Percentiles rank a stretch among this genome's conserved stretches.
phyloP scores from a whole-genome alignment of 2,888 invertebrate genomes.

The Plebejus melissa region DNA sequence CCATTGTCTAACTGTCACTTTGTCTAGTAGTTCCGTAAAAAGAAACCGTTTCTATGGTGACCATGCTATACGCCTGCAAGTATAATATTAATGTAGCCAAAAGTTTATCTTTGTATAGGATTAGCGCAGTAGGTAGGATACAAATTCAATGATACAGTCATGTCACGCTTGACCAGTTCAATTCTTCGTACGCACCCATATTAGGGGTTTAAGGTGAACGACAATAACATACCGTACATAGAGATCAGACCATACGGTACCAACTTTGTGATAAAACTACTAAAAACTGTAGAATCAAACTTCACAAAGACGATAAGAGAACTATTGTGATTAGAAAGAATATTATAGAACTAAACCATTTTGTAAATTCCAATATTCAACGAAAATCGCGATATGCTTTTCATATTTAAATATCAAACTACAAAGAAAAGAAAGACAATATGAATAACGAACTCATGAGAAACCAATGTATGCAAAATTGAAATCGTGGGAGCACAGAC shows the following conservation, averaged over 20 bases:
- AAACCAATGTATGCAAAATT: background rate
- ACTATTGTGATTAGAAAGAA: background rate
- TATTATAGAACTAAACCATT: too few species aligned
- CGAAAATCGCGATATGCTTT: background rate
- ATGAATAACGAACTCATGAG: background rate
- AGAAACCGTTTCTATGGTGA: too few species aligned
- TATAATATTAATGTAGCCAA: background rate
- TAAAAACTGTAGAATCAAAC: background rate
- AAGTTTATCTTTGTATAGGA: background rate
- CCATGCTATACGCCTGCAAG: background rate
- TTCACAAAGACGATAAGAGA: background rate
- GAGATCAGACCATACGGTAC: background rate
- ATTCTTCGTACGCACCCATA: constrained; percentile 33
- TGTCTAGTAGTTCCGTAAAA: too few species aligned
- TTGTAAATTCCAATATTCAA: background rate
- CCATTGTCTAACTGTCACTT: too few species aligned
- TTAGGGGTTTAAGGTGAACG: constrained; percentile 30
- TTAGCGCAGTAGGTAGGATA: background rate
- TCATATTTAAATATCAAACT: background rate
- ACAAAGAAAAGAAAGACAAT: background rate
- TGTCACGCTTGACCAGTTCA: constrained; percentile 40
- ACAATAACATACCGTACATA: constrained; percentile 9
- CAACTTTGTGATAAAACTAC: background rate
- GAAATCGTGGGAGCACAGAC: background rate
- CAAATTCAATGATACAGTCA: constrained; percentile 26